Evolutionary conservation across 2,797 vertebrate species (phyloP), one percentile per base, ranked within the genome.

Genomic region (Anas capensis): DNA sequence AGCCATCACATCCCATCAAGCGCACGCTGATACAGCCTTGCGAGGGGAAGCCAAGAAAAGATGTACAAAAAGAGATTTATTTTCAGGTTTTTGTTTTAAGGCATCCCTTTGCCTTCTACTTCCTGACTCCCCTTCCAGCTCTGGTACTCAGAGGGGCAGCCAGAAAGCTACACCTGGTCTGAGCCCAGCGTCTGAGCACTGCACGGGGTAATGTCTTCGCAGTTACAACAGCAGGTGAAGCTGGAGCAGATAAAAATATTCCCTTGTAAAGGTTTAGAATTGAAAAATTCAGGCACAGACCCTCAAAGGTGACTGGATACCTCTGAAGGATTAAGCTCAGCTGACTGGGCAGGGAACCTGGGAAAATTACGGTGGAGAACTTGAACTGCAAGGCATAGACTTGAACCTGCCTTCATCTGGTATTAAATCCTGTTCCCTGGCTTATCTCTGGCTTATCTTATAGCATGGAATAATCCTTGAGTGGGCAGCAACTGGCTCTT

Each of bases 1-100:
- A 88, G 70, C 77, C 70, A 81, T 81, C 85, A 51, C 4, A 62
- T 27, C 69, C 66, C 90, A 87, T 71, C 82, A 71, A 68, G 82
- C 82, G 83, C 8, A 5, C 1, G 1, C 76, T 5, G 1, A 1
- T 8, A 44, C 49, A 42, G 76, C 78, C 92, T 75, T 64, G 69
- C 12, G 72, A 68, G 58, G 76, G 77, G 83, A 73, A 61, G 88
- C 82, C 2, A 14, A 91, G 82, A 64, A 73, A 72, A 68, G 80
- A 77, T 8, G 21, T 36, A 77, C 84, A 88, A 61, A 69, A 61
- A 44, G 24, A 84, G 53, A 70, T 70, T 91, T 88, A 90, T 76
- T 96, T 90, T n/a, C n/a, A 46, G 46, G 6, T 53, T 73, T 62
- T 57, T 38, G 36, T 81, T 66, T 60, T 11, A 86, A 85, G 76